These are phyloP conservation scores for Troides oblongomaculatus DNA, from an alignment of 2,888 invertebrate species.

Conservation along the genomic window DNA sequence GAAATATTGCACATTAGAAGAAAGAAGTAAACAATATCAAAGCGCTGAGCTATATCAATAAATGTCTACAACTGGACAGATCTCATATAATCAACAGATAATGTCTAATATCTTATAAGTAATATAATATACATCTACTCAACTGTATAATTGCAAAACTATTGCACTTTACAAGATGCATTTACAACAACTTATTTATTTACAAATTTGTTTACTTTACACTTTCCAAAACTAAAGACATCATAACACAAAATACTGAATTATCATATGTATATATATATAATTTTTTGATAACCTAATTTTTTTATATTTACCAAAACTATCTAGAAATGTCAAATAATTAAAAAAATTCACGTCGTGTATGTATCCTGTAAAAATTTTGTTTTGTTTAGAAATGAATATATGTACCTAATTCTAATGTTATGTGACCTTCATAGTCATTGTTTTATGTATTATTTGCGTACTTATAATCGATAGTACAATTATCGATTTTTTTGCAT, in stretches of 20 bases:
- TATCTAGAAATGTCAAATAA: neutral
- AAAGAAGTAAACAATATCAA: slow-evolving; percentile 25
- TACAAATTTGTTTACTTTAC: slow-evolving; percentile 67
- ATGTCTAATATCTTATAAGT: slow-evolving; percentile 47
- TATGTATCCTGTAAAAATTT: neutral
- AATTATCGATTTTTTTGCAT: too few species aligned
- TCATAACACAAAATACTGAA: slow-evolving; percentile 5
- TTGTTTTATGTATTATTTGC: too few species aligned
- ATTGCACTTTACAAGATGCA: slow-evolving; percentile 78
- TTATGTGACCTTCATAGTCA: too few species aligned
- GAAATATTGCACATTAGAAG: slow-evolving; percentile 3
- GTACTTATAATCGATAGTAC: too few species aligned
- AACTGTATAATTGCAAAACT: slow-evolving; percentile 76
- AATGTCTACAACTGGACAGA: slow-evolving; percentile 69
- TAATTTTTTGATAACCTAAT: neutral
- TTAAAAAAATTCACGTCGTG: neutral
- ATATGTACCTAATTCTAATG: too few species aligned
- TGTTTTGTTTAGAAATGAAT: too few species aligned
- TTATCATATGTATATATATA: neutral
- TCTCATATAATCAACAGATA: slow-evolving; percentile 67
- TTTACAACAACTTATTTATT: slow-evolving; percentile 75
- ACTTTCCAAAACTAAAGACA: slow-evolving; percentile 21
- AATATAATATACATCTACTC: slow-evolving; percentile 72
- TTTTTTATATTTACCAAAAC: neutral
- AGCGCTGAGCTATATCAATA: slow-evolving; percentile 38